A percentile compares a stretch with the other conserved stretches of the same genome.
phyloP scores from a whole-genome alignment of 2,888 invertebrate genomes.

The Drosophila kuntzei region DNA sequence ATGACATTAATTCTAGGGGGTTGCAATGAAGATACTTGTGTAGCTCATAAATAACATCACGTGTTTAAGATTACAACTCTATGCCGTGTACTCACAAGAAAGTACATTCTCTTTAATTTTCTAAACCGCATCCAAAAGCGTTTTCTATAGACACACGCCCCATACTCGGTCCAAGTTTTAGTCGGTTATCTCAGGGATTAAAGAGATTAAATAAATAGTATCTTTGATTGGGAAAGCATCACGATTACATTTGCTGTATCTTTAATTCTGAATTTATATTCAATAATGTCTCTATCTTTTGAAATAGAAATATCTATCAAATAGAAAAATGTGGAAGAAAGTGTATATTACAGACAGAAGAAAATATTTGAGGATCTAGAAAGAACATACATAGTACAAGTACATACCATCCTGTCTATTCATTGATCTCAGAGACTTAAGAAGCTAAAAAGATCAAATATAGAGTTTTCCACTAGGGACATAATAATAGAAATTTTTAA shows the following conservation, averaged over 20 bases:
- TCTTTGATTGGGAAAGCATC: conserved; percentile 14
- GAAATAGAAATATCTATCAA: background rate
- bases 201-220: conserved; percentile 12
- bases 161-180: conserved; percentile 3
- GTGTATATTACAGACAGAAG: no score
- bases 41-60: conserved; percentile 68
- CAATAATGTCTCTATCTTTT: background rate
- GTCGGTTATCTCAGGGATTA: conserved; percentile 26
- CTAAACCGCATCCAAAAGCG: conserved; percentile 34
- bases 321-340: background rate
- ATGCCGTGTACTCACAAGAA: conserved; percentile 31
- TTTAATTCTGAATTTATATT: background rate
- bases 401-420: no score
- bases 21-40: conserved; percentile 34
- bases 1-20: conserved; percentile 42
- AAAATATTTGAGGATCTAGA: no score
- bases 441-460: no score
- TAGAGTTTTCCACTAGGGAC: no score
- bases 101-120: conserved; percentile 15
- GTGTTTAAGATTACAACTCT: conserved; percentile 69
- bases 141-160: conserved; percentile 22
- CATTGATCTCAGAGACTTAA: no score
- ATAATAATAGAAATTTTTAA: no score
- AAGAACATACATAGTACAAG: no score
- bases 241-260: conserved; percentile 7